phyloP scores from a whole-genome alignment of 2,113 vertebrate genomes.

The Mixornis gularis region DNA sequence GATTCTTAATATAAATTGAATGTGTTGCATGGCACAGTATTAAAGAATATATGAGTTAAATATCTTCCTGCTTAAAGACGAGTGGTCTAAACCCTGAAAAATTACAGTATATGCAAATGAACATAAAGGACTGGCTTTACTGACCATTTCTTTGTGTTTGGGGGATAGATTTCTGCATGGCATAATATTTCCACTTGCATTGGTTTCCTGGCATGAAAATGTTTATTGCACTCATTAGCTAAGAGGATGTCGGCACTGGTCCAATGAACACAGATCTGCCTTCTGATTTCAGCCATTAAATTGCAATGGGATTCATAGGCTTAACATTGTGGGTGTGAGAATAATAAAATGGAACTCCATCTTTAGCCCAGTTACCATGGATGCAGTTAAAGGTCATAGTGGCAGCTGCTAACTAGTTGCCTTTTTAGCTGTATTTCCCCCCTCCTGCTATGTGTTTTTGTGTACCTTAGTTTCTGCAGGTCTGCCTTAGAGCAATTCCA shows the following conservation, averaged over 20 bases:
- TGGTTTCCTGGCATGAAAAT: constrained; percentile 92
- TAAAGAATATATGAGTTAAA: constrained; percentile 31
- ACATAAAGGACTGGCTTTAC: constrained; percentile 50
- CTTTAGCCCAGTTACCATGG: constrained; percentile 85
- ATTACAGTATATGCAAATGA: constrained; percentile 58
- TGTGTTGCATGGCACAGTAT: background rate
- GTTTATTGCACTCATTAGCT: constrained; percentile 98
- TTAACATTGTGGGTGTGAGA: constrained; percentile 85
- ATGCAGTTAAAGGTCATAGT: constrained; percentile 91
- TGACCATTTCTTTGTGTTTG: constrained; percentile 81
- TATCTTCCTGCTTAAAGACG: constrained; percentile 19
- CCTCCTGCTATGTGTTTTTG: constrained; percentile 56
- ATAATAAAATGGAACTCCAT: constrained; percentile 89
- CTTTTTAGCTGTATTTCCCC: constrained; percentile 77
- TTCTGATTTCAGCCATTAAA: constrained; percentile 85
- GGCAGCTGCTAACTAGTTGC: constrained; percentile 88
- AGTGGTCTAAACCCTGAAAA: constrained; percentile 42
- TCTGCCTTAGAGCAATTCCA: constrained; percentile 44
- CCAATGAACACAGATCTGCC: constrained; percentile 91
- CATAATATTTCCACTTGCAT: constrained; percentile 88
- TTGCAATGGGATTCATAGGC: constrained; percentile 81
- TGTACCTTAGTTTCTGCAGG: constrained; percentile 58
- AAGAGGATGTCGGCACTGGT: constrained; percentile 89
- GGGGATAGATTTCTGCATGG: constrained; percentile 80
- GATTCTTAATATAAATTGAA: constrained; percentile 35